Conservation (phyloP, 2,888 invertebrate species). For the Lingula anatina region DNA sequence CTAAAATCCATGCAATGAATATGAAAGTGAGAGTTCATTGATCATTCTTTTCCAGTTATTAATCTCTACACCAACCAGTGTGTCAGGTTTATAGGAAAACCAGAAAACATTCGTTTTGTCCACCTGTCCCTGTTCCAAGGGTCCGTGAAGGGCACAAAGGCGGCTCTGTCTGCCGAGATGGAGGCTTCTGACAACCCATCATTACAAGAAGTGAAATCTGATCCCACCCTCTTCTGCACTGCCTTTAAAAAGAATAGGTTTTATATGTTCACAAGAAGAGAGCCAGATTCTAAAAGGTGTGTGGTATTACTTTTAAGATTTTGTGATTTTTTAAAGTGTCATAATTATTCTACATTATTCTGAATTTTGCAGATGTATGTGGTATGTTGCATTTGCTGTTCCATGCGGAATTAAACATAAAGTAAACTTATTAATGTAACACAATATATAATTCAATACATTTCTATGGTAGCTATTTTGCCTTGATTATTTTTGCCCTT, state of each 20-base stretch:
- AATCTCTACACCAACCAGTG: slow-evolving; percentile 85
- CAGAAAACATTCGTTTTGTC: slow-evolving; percentile 87
- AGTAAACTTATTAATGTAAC: too few species aligned
- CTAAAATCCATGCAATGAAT: too few species aligned
- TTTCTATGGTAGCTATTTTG: too few species aligned
- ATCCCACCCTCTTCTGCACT: slow-evolving; percentile 91
- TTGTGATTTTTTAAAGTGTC: too few species aligned
- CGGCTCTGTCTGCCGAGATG: slow-evolving; percentile 80
- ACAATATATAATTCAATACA: too few species aligned
- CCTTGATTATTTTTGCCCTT: too few species aligned
- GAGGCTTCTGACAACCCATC: slow-evolving; percentile 95
- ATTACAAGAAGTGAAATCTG: slow-evolving; percentile 71
- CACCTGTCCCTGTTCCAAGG: slow-evolving; percentile 88
- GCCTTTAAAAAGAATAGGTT: slow-evolving; percentile 83
- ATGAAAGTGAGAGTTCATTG: too few species aligned
- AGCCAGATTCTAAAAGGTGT: slow-evolving; percentile 71
- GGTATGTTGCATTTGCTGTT: too few species aligned
- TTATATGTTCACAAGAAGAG: slow-evolving; percentile 65
- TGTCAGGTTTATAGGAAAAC: slow-evolving; percentile 76
- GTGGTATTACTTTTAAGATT: too few species aligned
- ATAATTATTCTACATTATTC: too few species aligned
- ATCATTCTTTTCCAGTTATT: slow-evolving; percentile 65
- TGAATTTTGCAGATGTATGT: too few species aligned
- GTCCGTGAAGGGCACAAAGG: slow-evolving; percentile 63
- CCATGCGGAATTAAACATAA: too few species aligned